These are phyloP conservation scores for Rhopalosiphum maidis DNA, from an alignment of 1,140 invertebrate genomes.

Conservation along the genomic window DNA sequence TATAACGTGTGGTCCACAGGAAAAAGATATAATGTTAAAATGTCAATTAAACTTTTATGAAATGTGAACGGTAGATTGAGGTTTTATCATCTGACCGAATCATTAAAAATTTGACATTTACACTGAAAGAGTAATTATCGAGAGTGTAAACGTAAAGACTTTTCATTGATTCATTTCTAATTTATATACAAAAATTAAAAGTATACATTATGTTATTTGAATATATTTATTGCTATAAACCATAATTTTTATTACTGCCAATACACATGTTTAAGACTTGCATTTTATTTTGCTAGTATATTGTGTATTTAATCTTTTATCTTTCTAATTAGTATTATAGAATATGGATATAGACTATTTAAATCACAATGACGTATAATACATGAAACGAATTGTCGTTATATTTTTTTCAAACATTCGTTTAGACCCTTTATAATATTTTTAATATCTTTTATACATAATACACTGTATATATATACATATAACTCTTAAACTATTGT, in stretches of 20 bases:
- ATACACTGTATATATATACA: neutral
- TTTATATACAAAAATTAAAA: neutral
- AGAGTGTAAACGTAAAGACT: neutral
- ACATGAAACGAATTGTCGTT: neutral
- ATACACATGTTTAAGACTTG: neutral
- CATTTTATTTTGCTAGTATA: neutral
- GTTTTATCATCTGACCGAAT: neutral
- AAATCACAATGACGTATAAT: neutral
- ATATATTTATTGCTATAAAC: neutral
- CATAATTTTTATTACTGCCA: neutral
- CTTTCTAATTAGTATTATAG: neutral
- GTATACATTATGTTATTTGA: neutral
- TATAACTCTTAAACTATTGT: neutral
- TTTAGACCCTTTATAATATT: neutral
- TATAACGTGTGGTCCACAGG: neutral
- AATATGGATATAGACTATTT: neutral
- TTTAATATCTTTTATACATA: neutral
- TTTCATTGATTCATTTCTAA: neutral
- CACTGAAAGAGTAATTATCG: neutral
- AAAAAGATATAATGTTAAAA: neutral
- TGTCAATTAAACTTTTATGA: slow-evolving; percentile 22
- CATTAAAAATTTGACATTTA: neutral
- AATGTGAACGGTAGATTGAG: neutral
- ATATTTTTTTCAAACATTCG: no score
- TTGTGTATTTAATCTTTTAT: neutral